Base-by-base conservation (phyloP, 2,797 vertebrate genomes). In the Etheostoma nigrum region DNA sequence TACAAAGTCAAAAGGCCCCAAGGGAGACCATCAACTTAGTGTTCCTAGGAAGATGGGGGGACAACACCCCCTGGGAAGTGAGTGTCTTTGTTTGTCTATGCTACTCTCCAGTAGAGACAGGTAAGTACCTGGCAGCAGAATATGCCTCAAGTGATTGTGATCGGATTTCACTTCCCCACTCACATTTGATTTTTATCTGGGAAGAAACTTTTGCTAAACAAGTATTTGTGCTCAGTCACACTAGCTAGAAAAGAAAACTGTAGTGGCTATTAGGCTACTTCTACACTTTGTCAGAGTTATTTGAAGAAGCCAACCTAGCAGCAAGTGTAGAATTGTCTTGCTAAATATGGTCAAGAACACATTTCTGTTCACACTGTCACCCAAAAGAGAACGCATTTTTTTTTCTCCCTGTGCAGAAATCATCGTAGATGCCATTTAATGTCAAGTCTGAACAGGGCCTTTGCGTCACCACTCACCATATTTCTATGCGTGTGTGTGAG, bases 1-100 rank as follows among this genome's bases (percentile, higher is more conserved):
- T 25, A 62, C 74, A 67, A 66, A 79, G 76, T 76, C 52, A 72
- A 36, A 36, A 76, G 67, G 72, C 77, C 88, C 80, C 6, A 23
- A 40, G 78, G 81, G 86, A 76, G 67, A 68, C 63, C 25, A 62
- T 69, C 74, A 76, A 68, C 44, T 49, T 16, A 42, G 53, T 74
- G 74, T 82, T 84, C 30, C 30, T 76, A 47, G 72, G 68, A 25
- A 30, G 64, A 11, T 52, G 12, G 19, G 13, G 21, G 8, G 15
- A 47, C 5, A 44, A 25, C 36, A 27, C 25, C 66, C 54, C 36
- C 23, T 23, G 44, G 72, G 44, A 63, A 33, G 30, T 27, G 14
- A 59, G 45, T 68, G 19, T 30, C 30, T 55, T n/a, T 65, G 66
- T 75, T 72, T 80, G 74, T 36, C 64, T 69, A 10, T 16, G 63